Evolutionary conservation across 2,888 invertebrate species (phyloP).

Genomic region (Oscheius sp.): DNA sequence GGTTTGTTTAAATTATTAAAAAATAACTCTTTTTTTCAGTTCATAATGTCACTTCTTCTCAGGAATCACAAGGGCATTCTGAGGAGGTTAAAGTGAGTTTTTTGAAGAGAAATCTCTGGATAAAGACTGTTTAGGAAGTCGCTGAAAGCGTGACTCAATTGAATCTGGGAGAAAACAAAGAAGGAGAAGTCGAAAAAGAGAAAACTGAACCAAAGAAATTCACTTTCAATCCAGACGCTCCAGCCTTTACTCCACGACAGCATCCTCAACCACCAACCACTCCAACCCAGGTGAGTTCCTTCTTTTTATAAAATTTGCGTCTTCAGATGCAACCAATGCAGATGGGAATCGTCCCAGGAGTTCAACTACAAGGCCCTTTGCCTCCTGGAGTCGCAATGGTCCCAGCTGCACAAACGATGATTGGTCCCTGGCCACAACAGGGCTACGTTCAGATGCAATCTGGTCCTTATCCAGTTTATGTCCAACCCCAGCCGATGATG

Average conservation of each 20-base stretch:
- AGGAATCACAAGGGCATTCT: not conserved
- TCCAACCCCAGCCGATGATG: conserved; percentile 7
- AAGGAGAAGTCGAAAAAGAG: too few relatives aligned
- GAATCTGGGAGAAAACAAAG: conserved; percentile 6
- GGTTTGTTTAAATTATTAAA: not conserved
- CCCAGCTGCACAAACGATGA: conserved; percentile 2
- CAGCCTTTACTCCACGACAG: conserved; percentile 52
- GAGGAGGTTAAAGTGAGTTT: too few relatives aligned
- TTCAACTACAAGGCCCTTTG: not conserved
- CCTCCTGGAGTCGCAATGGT: conserved; percentile 18
- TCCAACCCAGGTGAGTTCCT: conserved; percentile 27
- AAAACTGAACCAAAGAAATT: conserved; percentile 38
- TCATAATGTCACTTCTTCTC: not conserved
- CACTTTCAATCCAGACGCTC: conserved; percentile 57
- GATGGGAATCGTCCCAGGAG: conserved; percentile 8
- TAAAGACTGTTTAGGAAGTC: not conserved
- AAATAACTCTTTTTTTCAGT: not conserved
- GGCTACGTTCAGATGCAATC: conserved; percentile 10
- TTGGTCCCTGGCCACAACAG: conserved; percentile 10
- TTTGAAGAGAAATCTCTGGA: not conserved
- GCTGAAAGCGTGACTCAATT: not conserved
- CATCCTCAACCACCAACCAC: conserved; percentile 40
- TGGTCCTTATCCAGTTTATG: conserved; percentile 10
- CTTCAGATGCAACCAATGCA: conserved; percentile 17
- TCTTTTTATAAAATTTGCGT: not conserved